Evolutionary conservation across 2,113 vertebrate species (phyloP).

Genomic region (Tamias sibiricus): DNA sequence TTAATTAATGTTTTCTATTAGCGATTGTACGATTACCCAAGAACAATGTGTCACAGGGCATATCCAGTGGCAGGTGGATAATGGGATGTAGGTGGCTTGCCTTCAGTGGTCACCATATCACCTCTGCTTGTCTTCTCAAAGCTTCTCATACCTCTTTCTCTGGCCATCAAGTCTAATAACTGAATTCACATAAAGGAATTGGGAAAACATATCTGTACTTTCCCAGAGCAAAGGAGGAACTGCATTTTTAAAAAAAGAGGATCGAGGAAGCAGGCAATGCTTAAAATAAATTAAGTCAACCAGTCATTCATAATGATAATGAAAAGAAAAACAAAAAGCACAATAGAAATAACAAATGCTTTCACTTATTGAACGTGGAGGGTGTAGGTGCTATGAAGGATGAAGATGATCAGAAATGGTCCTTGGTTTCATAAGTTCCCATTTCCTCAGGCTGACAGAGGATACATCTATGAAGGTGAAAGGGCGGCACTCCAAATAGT

Average conservation of each 20-base stretch:
- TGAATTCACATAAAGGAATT: neutral
- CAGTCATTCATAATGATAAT: neutral
- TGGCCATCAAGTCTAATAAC: neutral
- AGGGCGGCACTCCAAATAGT: neutral
- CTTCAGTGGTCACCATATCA: neutral
- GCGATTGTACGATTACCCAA: constrained; percentile 53
- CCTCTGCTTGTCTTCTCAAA: constrained; percentile 39
- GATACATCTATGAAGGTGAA: neutral
- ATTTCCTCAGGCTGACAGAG: neutral
- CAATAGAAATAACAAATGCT: neutral
- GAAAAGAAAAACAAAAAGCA: neutral
- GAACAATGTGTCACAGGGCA: constrained; percentile 56
- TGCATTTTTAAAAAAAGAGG: constrained; percentile 31
- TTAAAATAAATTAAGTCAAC: constrained; percentile 3
- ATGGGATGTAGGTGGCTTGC: constrained; percentile 31
- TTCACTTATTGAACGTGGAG: neutral
- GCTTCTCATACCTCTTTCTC: constrained; percentile 22
- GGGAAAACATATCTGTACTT: neutral
- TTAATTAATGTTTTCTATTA: constrained; percentile 80
- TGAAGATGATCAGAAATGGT: neutral
- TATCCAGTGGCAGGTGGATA: constrained; percentile 32
- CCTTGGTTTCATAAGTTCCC: neutral
- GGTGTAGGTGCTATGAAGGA: neutral
- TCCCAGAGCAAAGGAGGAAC: neutral
- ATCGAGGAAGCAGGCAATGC: neutral